phyloP scores from a whole-genome alignment of 2,797 vertebrate species.

The Gephyroberyx darwinii region DNA sequence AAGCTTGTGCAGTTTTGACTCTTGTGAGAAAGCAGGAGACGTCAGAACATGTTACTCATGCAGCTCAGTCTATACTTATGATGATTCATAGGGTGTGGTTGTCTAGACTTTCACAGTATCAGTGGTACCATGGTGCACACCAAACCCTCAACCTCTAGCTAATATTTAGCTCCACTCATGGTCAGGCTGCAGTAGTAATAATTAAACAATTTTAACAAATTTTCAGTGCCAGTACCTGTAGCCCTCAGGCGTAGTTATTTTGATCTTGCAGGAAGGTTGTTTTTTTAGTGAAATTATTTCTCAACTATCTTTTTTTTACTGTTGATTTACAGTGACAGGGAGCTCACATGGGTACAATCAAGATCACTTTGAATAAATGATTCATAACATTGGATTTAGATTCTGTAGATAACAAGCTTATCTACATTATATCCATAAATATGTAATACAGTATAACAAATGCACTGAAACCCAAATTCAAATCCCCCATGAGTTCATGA shows the following conservation, averaged over 20 bases:
- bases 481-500: conserved; percentile 17
- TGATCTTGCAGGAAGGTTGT: background rate
- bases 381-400: conserved; percentile 23
- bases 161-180: conserved; percentile 41
- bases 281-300: background rate
- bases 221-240: background rate
- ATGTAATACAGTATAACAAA: conserved; percentile 35
- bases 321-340: background rate
- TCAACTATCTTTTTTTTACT: background rate
- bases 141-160: conserved; percentile 1
- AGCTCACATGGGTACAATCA: background rate
- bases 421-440: conserved; percentile 46
- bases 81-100: conserved; percentile 70
- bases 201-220: background rate
- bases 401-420: conserved; percentile 33
- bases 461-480: conserved; percentile 31
- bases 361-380: background rate
- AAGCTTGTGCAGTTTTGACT: background rate
- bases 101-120: conserved; percentile 26
- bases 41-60: conserved; percentile 1
- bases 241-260: background rate
- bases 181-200: conserved; percentile 4
- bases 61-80: conserved; percentile 24
- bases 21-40: background rate
- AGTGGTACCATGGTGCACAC: conserved; percentile 1